Percentiles rank a stretch among this genome's conserved stretches.
phyloP scores from a whole-genome alignment of 23 tunicate genomes.

The Halocynthia roretzi region DNA sequence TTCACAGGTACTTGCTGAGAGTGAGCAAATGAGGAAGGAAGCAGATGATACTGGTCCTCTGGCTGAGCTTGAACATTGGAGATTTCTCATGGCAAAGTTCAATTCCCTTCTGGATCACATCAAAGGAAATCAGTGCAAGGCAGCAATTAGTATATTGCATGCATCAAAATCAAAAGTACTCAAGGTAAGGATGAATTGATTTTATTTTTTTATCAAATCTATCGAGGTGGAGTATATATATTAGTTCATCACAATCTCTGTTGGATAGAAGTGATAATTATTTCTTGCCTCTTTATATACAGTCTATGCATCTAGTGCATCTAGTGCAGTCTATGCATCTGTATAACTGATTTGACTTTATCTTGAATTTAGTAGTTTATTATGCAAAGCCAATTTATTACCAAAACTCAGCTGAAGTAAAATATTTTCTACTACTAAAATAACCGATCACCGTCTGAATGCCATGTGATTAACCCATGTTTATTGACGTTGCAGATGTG shows the following conservation, averaged over 20 bases:
- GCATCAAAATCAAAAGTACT: conserved; percentile 83
- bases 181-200: conserved; percentile 26
- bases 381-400: too few relatives aligned
- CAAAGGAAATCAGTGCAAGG: conserved; percentile 68
- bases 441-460: too few relatives aligned
- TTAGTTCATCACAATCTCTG: too few relatives aligned
- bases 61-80: conserved; percentile 99
- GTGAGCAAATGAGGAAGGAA: conserved; percentile 98
- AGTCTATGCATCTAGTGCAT: too few relatives aligned
- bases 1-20: conserved; percentile 80
- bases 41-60: conserved; percentile 99
- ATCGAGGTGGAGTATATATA: neutral
- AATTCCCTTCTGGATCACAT: conserved; percentile 94
- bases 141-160: conserved; percentile 83
- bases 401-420: too few relatives aligned
- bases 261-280: too few relatives aligned
- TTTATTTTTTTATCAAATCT: neutral
- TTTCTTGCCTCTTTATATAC: too few relatives aligned
- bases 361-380: too few relatives aligned
- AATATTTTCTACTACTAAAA: too few relatives aligned
- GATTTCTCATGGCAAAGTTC: conserved; percentile 94
- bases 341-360: too few relatives aligned
- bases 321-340: too few relatives aligned
- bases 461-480: neutral
- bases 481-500: conserved; percentile 44